Base-by-base conservation (phyloP, 2,797 vertebrate genomes). In the Danio aesculapii region DNA sequence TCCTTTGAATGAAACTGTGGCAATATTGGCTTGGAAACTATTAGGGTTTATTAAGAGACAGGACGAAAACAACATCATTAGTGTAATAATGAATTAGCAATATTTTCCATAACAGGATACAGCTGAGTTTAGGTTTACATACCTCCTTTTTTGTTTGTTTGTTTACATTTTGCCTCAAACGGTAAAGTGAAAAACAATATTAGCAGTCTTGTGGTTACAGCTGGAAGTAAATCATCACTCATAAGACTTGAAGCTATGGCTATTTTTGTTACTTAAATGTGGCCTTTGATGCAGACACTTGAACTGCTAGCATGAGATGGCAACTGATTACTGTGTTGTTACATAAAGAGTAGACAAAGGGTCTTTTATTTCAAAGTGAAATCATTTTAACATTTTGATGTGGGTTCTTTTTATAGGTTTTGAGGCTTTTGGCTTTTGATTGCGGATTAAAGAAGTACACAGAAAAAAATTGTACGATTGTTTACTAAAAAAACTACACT, bases 41-140 rank as follows among this genome's bases (percentile, higher is more conserved):
- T 72, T 73, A 77, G 30, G 46, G 16, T 72, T 68, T 71, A 81
- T 67, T 64, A 81, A 53, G 67, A 61, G 55, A 61, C 46, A 82
- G 17, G 75, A 49, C 55, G 53, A 81, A 44, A 59, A 46, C 80
- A 71, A 63, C 64, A 30, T 16, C 44, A 81, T 64, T 17, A 71
- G 47, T 50, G 17, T 57, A 63, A 71, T 44, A 58, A 70, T 76
- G 43, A 76, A 70, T 71, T 59, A 44, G n/a, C 12, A 59, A 47
- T 1, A 63, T 73, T 66, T 81, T 21, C 16, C 12, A 47, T 6
- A 21, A 52, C 16, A n/a, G 6, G n/a, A 61, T 11, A 66, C 66
- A 11, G n/a, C 44, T 6, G 12, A 30, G 1, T 43, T 59, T 16
- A 68, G 47, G 11, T 7, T 41, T 68, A 8, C 58, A 61, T 30